These are phyloP conservation scores for Trachymyrmex cornetzi DNA, from an alignment of 1,140 invertebrate genomes.

Conservation along the genomic window DNA sequence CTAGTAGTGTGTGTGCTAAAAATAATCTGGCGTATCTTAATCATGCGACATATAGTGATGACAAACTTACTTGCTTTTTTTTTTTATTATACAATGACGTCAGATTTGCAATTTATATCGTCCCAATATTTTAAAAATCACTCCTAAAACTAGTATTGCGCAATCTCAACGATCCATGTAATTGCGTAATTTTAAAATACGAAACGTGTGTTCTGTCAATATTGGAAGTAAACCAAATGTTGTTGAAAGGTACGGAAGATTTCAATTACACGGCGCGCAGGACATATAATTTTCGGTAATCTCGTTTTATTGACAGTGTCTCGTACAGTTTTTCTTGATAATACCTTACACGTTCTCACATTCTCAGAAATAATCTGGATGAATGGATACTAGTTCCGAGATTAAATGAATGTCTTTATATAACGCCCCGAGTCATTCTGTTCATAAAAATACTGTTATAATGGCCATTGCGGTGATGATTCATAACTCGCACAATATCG, in stretches of 20 bases:
- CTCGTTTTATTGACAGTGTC: constrained; percentile 6
- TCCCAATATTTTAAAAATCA: neutral
- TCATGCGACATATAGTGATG: constrained; percentile 10
- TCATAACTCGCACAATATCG: constrained; percentile 57
- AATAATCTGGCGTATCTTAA: constrained; percentile 50
- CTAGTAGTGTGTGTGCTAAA: constrained; percentile 31
- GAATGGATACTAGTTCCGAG: constrained; percentile 17
- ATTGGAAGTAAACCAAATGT: constrained; percentile 5
- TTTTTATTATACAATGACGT: constrained; percentile 33
- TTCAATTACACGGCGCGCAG: neutral
- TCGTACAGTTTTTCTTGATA: neutral
- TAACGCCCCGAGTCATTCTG: constrained; percentile 22
- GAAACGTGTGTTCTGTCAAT: neutral
- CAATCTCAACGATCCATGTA: neutral
- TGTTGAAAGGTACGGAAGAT: neutral
- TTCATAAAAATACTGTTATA: constrained; percentile 29
- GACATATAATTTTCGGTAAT: constrained; percentile 26
- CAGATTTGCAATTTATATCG: neutral
- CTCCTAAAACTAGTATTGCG: neutral
- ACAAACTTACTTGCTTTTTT: constrained; percentile 28
- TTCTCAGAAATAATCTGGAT: constrained; percentile 23
- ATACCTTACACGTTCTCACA: neutral
- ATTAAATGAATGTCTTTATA: constrained; percentile 15
- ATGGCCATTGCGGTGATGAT: constrained; percentile 27
- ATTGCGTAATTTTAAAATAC: neutral